phyloP scores from a whole-genome alignment of 2,888 invertebrate species.

The Metellina segmentata region DNA sequence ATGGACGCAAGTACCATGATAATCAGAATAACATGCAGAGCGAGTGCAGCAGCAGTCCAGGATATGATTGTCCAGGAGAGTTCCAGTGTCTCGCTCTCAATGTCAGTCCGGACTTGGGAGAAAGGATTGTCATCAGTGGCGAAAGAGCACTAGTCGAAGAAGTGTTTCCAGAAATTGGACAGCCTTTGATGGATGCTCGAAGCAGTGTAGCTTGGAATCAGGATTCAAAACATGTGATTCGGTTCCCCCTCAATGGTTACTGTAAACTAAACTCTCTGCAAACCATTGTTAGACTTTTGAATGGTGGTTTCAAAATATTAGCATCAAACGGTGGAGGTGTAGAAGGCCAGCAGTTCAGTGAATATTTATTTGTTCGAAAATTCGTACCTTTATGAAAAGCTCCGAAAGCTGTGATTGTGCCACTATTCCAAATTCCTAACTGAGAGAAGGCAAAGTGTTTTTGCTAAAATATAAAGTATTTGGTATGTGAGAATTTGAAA shows the following conservation, averaged over 20 bases:
- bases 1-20: conserved; percentile 64
- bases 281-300: conserved; percentile 90
- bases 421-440: conserved; percentile 31
- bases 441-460: not conserved
- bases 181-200: conserved; percentile 89
- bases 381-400: conserved; percentile 74
- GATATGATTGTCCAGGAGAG: conserved; percentile 78
- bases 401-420: conserved; percentile 53
- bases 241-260: conserved; percentile 93
- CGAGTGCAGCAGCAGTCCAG: conserved; percentile 63
- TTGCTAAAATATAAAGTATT: conserved; percentile 7
- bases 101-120: conserved; percentile 90
- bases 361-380: conserved; percentile 89
- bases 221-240: conserved; percentile 90
- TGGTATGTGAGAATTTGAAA: conserved; percentile 2
- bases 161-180: conserved; percentile 84
- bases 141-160: conserved; percentile 89
- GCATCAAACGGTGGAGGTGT: conserved; percentile 93
- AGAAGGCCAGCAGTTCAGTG: conserved; percentile 93
- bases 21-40: conserved; percentile 63
- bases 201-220: conserved; percentile 90
- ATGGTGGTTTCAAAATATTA: conserved; percentile 88
- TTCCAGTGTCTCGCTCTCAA: conserved; percentile 91
- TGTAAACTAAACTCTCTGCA: conserved; percentile 94
- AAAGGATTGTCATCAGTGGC: conserved; percentile 90